These are phyloP conservation scores for Alca torda DNA, from an alignment of 2,797 vertebrate species.

Conservation along the genomic window DNA sequence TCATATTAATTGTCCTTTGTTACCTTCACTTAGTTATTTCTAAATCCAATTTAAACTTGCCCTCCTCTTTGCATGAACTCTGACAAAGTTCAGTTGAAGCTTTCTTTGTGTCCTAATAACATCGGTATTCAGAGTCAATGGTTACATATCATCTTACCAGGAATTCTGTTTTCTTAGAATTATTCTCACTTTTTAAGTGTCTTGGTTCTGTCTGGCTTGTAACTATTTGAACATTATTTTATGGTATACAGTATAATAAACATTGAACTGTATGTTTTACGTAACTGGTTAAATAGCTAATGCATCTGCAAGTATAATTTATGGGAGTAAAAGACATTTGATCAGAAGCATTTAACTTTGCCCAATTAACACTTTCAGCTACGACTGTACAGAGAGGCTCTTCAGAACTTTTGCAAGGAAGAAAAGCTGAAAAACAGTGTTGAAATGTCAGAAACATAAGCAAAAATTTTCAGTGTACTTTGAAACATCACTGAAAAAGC, in stretches of 20 bases:
- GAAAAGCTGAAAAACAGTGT: background rate
- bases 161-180: slow-evolving; percentile 1
- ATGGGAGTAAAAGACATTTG: background rate
- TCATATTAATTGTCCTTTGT: background rate
- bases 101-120: slow-evolving; percentile 1
- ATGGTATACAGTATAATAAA: background rate
- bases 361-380: background rate
- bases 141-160: background rate
- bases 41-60: slow-evolving; percentile 41
- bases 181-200: background rate
- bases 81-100: slow-evolving; percentile 13
- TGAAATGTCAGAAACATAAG: background rate
- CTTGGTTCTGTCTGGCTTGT: background rate
- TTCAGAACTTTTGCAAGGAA: background rate
- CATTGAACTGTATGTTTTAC: background rate
- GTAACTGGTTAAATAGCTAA: background rate
- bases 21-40: background rate
- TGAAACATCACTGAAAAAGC: background rate
- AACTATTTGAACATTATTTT: background rate
- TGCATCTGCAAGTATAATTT: background rate
- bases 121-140: background rate
- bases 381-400: background rate
- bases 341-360: background rate
- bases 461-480: background rate
- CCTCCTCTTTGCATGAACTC: slow-evolving; percentile 10